Evolutionary conservation across 1,140 invertebrate species (phyloP).

Genomic region (Cataglyphis hispanica): DNA sequence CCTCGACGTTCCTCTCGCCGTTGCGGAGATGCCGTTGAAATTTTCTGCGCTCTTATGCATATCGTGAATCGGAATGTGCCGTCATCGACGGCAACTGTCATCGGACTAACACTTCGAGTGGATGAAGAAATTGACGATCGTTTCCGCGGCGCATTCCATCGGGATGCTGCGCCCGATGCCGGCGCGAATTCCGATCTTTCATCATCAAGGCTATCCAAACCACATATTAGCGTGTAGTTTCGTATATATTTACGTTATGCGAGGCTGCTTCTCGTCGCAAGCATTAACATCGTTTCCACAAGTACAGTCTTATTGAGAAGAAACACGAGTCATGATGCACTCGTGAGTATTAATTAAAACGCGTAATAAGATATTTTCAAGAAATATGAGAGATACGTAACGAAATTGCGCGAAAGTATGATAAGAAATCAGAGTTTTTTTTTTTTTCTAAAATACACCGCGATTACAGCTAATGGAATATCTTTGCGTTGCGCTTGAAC

Average conservation of each 20-base stretch:
- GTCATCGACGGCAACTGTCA: slow-evolving; percentile 28
- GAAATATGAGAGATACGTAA: not conserved
- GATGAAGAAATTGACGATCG: slow-evolving; percentile 30
- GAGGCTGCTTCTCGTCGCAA: not conserved
- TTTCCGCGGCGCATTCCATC: slow-evolving; percentile 2
- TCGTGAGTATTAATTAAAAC: not conserved
- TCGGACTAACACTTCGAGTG: not conserved
- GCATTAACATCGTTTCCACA: not conserved
- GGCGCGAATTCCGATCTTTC: slow-evolving; percentile 43
- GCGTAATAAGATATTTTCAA: not conserved
- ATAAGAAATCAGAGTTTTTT: not conserved
- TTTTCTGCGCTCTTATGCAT: slow-evolving; percentile 2
- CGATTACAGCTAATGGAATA: not conserved
- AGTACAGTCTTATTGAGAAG: not conserved
- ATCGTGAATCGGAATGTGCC: not conserved
- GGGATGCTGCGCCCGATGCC: slow-evolving; percentile 1
- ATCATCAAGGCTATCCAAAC: not conserved
- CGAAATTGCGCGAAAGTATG: not conserved
- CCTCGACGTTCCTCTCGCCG: not conserved
- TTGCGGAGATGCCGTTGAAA: slow-evolving; percentile 11
- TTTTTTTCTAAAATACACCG: not conserved
- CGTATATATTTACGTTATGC: not conserved
- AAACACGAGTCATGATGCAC: not conserved
- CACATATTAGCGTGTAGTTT: not conserved
- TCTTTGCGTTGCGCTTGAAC: not conserved